Evolutionary conservation across 2,113 vertebrate genomes (phyloP), one percentile per base, ranked within the genome.

Genomic region (Ondatra zibethicus): DNA sequence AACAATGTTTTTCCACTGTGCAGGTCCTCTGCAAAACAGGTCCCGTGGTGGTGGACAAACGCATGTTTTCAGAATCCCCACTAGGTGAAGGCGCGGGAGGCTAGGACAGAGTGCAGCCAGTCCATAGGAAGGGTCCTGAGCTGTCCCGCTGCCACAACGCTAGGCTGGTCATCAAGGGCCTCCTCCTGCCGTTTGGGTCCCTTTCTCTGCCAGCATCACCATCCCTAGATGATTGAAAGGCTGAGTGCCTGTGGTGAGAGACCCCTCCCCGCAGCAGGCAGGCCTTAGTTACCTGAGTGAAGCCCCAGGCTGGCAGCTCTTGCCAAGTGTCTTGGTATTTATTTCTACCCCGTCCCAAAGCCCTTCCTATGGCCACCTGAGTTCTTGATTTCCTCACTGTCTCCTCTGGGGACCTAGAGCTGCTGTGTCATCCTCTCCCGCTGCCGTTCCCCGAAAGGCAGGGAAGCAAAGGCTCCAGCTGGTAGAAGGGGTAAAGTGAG

Each of bases 381-480:
- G 33, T 21, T 29, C 58, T 70, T n/a, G 55, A 45, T 63, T 19
- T n/a, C 45, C 6, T 8, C 55, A 11, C 21, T 55, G 12, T 63
- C 76, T 68, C 61, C n/a, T 14, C 45, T n/a, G 33, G 33, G 33
- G 25, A 58, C 58, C 17, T 29, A 5, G 45, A 12, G 75, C 1
- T 5, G 4, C 14, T 23, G 3, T n/a, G 47, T 7, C 0, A 4
- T 3, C 31, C 12, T 55, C 3, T 39, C 45, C 76, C 11, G n/a
- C 52, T 42, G 27, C 1, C 0, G 21, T 61, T 25, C 50, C 29
- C 77, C 10, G 7, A 72, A 12, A 39, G 78, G 19, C 31, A 4
- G 33, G 66, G 33, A 3, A n/a, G 29, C 42, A 12, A 8, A 25
- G 52, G 23, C 52, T 61, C 25, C 61, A 31, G 7, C 12, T 19